Evolutionary conservation across 2,888 invertebrate genomes (phyloP), one percentile per base, ranked within the genome.

Genomic region (Auanema sp.): DNA sequence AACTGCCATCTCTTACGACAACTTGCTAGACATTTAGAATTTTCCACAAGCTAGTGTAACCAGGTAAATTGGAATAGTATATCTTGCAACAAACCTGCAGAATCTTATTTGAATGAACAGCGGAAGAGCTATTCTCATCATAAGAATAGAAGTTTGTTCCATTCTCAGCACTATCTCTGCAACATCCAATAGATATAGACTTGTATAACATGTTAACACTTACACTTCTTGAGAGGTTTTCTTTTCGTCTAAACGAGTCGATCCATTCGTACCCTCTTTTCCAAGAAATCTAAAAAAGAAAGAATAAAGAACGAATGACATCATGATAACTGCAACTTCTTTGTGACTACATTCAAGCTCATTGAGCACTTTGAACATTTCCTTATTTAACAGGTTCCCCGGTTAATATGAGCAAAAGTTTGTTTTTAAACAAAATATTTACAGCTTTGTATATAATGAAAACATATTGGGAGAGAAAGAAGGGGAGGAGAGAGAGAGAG

Each of bases 11-110:
- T 70, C 63, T 83, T 83, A 24, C 73, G 62, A 24, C 76, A 75
- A 24, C 65, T 33, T 3, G 33, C 65, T 47, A 84, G 94, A 18
- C 66, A 71, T 53, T 63, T 54, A 2, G 75, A 66, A 18, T 68
- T 65, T 24, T 78, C 78, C 42, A 78, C 62, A n/a, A 77, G 49
- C 74, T 75, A 58, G 21, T n/a, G n/a, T n/a, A n/a, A n/a, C n/a
- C n/a, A n/a, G n/a, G n/a, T n/a, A n/a, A n/a, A n/a, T n/a, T n/a
- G n/a, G n/a, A n/a, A n/a, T n/a, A n/a, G n/a, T n/a, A n/a, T n/a
- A n/a, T n/a, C n/a, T n/a, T n/a, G n/a, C 8, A 42, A 11, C 23
- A 49, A 25, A 77, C 76, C 68, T 76, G 71, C 8, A 78, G 65
- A 44, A 78, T 68, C 4, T 69, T 65, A 51, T 78, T 78, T 1